Evolutionary conservation across 2,113 vertebrate species (phyloP), one percentile per base, ranked within the genome.

Genomic region (Lasiurus cinereus): DNA sequence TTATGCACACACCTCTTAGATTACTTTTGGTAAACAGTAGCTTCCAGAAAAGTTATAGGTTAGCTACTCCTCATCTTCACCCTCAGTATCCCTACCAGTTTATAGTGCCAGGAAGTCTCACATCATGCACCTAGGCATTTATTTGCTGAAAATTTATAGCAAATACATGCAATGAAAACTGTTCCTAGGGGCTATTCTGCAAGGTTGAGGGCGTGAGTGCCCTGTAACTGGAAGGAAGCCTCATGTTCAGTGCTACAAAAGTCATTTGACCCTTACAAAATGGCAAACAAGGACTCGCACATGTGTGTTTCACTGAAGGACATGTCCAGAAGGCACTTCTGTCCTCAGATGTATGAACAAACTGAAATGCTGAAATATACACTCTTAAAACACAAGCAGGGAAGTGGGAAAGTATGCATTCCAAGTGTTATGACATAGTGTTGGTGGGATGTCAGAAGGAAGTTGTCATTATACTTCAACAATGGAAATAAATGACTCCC

Each of bases 241-340:
- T 50, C 31, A 13, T 1, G 0, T 66, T 72, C 31, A 39, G 0
- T 2, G 56, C 0, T 15, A 4, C 29, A 33, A 16, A 18, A 66
- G 5, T 46, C 5, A n/a, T n/a, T 50, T 43, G 19, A 59, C 13
- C 8, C 46, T 69, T 59, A 52, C 21, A 59, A 10, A 66, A 15
- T 31, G 8, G 13, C 11, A 74, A 43, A 27, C 4, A 6, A 67
- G 27, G 11, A 36, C 14, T 79, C 18, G 39, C 19, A 66, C 18
- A 21, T 2, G 5, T 12, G 5, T 52, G 22, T 62, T 83, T n/a
- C 46, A 88, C 0, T 5, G 2, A 67, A 91, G 5, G 24, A 8
- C 14, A 29, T 4, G 1, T 33, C 0, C 8, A 21, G 11, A 39
- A 33, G 48, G 4, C 5, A 31, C 15, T 7, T n/a, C 36, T 19